Evolutionary conservation across 2,888 invertebrate species (phyloP), one percentile per base, ranked within the genome.

Genomic region (Epistrophe grossulariae): DNA sequence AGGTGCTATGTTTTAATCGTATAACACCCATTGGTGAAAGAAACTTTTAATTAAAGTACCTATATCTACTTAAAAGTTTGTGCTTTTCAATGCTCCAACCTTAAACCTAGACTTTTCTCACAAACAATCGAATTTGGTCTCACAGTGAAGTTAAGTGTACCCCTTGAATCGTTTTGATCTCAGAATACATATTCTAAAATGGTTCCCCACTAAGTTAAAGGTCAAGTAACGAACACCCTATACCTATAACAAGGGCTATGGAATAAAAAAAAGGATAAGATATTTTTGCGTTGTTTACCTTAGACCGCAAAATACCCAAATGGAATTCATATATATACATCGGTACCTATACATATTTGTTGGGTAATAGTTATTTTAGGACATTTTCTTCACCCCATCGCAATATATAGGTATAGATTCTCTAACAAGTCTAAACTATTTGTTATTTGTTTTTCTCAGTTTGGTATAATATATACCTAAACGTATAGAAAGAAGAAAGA

Each of bases 331-430:
- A 4, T 10, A 19, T 60, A 19, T 2, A 17, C 40, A 43, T 19
- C 43, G 24, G 40, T 62, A 62, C 38, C 19, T 38, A 43, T 50
- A 48, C 48, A 68, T 38, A 24, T 55, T 28, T 83, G 74, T 68
- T 52, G 66, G 66, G 76, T 71, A 83, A 74, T 72, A 83, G 87
- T 87, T 87, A 87, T 87, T 87, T 87, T 87, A 83, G 87, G 87
- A 87, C 76, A 72, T 71, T 71, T 73, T 76, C 64, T 48, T 45
- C 59, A 35, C 70, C 60, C 78, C 55, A 57, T 78, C 15, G 13
- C 24, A 6, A n/a, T n/a, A n/a, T n/a, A 24, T 24, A 24, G n/a
- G n/a, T 8, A 40, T 62, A 24, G 64, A 24, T 38, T 68, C 15
- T 38, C 50, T 73, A 52, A 84, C 84, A 76, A 84, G 80, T 76